These are phyloP conservation scores for Malacosoma neustria DNA, from an alignment of 2,888 invertebrate genomes.

Conservation along the genomic window DNA sequence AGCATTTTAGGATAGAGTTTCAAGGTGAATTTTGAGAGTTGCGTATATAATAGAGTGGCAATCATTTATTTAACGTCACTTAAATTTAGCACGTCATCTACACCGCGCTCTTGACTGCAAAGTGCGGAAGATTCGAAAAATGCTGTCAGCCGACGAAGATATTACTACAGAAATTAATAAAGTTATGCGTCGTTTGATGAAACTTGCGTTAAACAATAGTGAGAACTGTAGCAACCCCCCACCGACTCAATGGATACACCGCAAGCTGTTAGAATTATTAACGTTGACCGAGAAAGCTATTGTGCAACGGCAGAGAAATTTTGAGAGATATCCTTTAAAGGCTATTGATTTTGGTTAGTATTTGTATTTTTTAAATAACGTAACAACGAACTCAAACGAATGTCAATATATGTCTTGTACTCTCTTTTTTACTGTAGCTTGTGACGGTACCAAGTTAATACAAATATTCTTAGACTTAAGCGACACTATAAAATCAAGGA, in stretches of 20 bases:
- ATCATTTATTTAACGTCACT: too few relatives aligned
- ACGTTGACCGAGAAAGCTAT: conserved; percentile 55
- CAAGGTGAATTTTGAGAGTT: too few relatives aligned
- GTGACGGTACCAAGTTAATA: too few relatives aligned
- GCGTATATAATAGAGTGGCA: too few relatives aligned
- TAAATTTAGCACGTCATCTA: conserved; percentile 45
- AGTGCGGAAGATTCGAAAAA: conserved; percentile 39
- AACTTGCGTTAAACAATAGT: conserved; percentile 40
- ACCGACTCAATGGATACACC: conserved; percentile 49
- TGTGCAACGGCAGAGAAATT: conserved; percentile 33
- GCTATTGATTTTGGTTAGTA: conserved; percentile 34
- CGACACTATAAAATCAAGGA: too few relatives aligned
- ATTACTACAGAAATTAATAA: conserved; percentile 45
- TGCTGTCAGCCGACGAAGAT: conserved; percentile 48
- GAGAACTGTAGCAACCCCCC: conserved; percentile 28
- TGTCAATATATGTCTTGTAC: too few relatives aligned
- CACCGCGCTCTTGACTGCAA: conserved; percentile 49
- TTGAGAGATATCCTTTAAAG: conserved; percentile 28
- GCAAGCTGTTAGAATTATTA: conserved; percentile 51
- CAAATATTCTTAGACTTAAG: too few relatives aligned
- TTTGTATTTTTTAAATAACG: not conserved
- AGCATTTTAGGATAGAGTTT: too few relatives aligned
- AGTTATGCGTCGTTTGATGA: conserved; percentile 52
- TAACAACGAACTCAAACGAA: too few relatives aligned
- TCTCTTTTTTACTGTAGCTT: too few relatives aligned